Conservation (phyloP, 2,797 vertebrate genomes). For the Sorex maritimensis region DNA sequence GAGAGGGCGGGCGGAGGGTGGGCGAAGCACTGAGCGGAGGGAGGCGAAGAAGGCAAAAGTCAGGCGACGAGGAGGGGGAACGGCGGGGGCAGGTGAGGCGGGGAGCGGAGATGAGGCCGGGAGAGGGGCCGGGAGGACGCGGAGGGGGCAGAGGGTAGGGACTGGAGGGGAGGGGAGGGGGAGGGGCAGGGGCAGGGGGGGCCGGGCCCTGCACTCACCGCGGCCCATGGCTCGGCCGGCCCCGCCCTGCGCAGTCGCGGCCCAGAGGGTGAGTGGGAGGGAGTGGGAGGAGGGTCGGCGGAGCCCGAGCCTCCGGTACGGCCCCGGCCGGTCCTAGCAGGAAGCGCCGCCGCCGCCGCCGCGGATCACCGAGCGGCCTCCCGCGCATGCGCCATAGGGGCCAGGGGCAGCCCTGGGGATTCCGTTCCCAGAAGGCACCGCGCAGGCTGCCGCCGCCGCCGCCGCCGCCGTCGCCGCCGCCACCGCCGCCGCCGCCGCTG, state of each 20-base stretch:
- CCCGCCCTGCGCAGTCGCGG: conserved; percentile 87
- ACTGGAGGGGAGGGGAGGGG: conserved; percentile 59
- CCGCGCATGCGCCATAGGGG: conserved; percentile 92
- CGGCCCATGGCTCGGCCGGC: conserved; percentile 92
- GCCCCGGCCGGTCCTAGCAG: conserved; percentile 88
- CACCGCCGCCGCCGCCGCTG: conserved; percentile 50
- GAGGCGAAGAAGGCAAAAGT: conserved; percentile 84
- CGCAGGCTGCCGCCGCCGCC: conserved; percentile 79
- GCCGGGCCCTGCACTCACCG: conserved; percentile 85
- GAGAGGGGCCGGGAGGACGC: conserved; percentile 79
- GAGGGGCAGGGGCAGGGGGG: conserved; percentile 80
- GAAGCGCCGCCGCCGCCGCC: conserved; percentile 89
- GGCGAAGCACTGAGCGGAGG: conserved; percentile 78
- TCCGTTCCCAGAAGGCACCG: conserved; percentile 90
- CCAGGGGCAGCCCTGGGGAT: conserved; percentile 92
- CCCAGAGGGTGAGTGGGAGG: conserved; percentile 85
- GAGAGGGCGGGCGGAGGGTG: conserved; percentile 86
- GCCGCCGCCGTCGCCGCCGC: conserved; percentile 31
- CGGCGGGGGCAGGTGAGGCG: conserved; percentile 83
- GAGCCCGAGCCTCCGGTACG: conserved; percentile 87
- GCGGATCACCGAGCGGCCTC: conserved; percentile 96
- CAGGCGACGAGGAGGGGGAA: conserved; percentile 64
- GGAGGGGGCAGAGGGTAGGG: conserved; percentile 80
- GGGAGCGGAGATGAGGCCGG: conserved; percentile 73
- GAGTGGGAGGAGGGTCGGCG: conserved; percentile 86